Conservation (phyloP, 2,797 vertebrate species). For the Gymnoscopelus microlampas region DNA sequence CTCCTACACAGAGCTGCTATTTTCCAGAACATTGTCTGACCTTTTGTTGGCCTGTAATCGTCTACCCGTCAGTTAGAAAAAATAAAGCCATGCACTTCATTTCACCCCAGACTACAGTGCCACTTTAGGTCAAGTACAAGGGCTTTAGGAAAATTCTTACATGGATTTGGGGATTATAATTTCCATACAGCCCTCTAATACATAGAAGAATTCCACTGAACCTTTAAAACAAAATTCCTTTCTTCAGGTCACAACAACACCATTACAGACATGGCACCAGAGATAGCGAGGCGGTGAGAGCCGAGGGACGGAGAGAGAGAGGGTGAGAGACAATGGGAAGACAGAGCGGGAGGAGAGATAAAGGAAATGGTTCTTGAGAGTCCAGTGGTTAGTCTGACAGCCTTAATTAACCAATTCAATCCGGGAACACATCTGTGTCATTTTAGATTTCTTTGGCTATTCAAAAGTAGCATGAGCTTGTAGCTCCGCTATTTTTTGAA, state of each 20-base stretch:
- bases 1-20: no score
- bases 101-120: no score
- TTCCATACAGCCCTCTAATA: no score
- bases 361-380: slow-evolving; percentile 21
- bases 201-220: no score
- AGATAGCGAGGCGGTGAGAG: not conserved
- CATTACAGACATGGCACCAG: not conserved
- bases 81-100: slow-evolving; percentile 5
- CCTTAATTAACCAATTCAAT: slow-evolving; percentile 57
- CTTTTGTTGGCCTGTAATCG: slow-evolving; percentile 18
- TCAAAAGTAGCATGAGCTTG: no score
- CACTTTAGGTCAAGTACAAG: not conserved
- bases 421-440: no score
- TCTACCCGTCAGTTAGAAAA: slow-evolving; percentile 15
- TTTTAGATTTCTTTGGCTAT: no score
- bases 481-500: no score
- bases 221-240: not conserved
- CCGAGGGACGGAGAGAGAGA: slow-evolving; percentile 13
- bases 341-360: slow-evolving; percentile 5
- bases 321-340: not conserved
- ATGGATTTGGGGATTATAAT: no score
- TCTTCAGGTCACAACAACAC: not conserved
- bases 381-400: slow-evolving; percentile 30
- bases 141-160: not conserved
- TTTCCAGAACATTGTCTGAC: slow-evolving; percentile 21